A percentile compares a stretch with the other conserved stretches of the same genome.
Evolutionary conservation across 2,888 invertebrate genomes (phyloP).

Genomic region (Busseola fusca): DNA sequence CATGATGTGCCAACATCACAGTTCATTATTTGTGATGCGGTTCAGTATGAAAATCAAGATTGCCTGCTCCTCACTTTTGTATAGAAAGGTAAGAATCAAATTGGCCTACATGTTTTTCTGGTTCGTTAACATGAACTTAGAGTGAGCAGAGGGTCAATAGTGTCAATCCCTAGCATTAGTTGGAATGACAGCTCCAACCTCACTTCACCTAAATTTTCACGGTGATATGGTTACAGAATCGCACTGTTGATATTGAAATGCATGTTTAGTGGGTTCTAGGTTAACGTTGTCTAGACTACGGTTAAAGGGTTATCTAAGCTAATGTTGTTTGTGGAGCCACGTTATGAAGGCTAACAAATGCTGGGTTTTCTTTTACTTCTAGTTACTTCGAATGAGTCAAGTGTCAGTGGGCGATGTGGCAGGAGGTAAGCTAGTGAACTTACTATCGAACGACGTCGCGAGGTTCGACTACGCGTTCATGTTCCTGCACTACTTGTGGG

Average conservation of each 20-base stretch:
- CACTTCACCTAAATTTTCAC: no score
- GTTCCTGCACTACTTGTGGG: constrained; percentile 93
- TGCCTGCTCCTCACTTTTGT: constrained; percentile 92
- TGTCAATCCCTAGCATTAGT: no score
- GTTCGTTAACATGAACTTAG: background rate
- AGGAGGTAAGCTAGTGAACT: constrained; percentile 94
- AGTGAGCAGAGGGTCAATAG: no score
- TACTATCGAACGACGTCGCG: constrained; percentile 94
- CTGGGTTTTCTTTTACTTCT: constrained; percentile 52
- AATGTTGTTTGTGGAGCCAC: background rate
- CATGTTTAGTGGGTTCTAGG: background rate
- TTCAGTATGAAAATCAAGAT: constrained; percentile 92
- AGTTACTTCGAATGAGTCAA: constrained; percentile 93
- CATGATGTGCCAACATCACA: constrained; percentile 92
- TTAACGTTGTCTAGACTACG: background rate
- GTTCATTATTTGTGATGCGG: constrained; percentile 89
- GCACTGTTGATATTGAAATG: no score
- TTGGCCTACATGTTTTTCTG: background rate
- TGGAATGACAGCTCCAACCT: no score
- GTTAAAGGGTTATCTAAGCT: background rate
- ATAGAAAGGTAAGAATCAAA: constrained; percentile 90
- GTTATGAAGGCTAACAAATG: background rate
- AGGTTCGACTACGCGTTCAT: constrained; percentile 93
- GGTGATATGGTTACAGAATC: no score
- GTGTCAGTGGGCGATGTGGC: constrained; percentile 91